Evolutionary conservation across 2,113 vertebrate species (phyloP).

Genomic region (Aegithalos caudatus): DNA sequence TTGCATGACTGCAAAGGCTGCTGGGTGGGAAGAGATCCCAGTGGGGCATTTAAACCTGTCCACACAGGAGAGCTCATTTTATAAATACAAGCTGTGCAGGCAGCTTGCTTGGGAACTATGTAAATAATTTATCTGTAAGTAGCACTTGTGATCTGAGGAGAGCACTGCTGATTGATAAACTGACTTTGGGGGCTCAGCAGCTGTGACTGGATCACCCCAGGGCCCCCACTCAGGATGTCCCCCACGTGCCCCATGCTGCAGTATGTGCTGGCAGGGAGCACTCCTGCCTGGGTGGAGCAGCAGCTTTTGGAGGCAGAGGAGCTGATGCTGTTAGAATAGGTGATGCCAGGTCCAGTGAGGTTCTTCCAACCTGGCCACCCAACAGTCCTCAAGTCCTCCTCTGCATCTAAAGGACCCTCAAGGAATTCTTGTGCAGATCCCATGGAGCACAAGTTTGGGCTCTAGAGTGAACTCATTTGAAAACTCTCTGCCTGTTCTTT

Average conservation of each 20-base stretch:
- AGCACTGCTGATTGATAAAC: not conserved
- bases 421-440: not conserved
- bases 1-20: not conserved
- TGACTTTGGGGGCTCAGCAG: not conserved
- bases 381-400: not conserved
- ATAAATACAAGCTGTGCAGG: not conserved
- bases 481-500: not conserved
- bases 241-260: rapidly evolving
- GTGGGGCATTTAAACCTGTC: not conserved
- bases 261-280: rapidly evolving
- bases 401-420: not conserved
- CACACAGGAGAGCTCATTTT: not conserved
- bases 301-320: rapidly evolving
- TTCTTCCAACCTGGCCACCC: not conserved
- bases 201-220: not conserved
- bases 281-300: rapidly evolving
- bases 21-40: not conserved
- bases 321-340: not conserved
- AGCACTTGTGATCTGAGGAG: not conserved
- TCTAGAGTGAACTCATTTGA: rapidly evolving
- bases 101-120: not conserved
- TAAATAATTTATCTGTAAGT: not conserved
- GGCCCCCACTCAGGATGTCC: not conserved
- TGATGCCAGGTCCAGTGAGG: not conserved
- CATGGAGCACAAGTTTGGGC: not conserved